phyloP scores from a whole-genome alignment of 2,888 invertebrate genomes.

The Aethes cnicana region DNA sequence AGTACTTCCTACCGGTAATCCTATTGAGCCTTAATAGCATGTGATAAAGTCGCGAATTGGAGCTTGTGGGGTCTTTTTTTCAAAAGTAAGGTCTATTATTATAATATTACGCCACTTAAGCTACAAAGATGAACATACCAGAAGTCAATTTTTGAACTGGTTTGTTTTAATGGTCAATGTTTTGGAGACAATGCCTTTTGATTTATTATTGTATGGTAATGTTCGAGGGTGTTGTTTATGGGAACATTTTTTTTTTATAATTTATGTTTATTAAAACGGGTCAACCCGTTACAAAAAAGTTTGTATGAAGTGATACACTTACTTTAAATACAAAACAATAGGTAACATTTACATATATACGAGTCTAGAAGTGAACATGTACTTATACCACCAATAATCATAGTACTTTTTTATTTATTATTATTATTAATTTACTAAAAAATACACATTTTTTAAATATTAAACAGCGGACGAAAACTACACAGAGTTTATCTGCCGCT shows the following conservation, averaged over 20 bases:
- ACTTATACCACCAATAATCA: too few relatives aligned
- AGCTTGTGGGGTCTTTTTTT: conserved; percentile 6
- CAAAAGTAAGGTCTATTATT: conserved; percentile 50
- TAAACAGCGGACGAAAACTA: too few relatives aligned
- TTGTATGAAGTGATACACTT: too few relatives aligned
- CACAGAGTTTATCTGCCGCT: too few relatives aligned
- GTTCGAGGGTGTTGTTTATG: conserved; percentile 26
- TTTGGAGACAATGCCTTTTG: conserved; percentile 50
- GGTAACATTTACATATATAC: too few relatives aligned
- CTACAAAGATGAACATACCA: conserved; percentile 55
- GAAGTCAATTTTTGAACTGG: conserved; percentile 55
- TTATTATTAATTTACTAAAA: too few relatives aligned
- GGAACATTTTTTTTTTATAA: conserved; percentile 28
- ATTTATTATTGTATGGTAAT: conserved; percentile 41
- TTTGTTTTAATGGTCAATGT: conserved; percentile 36
- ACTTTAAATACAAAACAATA: too few relatives aligned
- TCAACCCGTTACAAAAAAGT: too few relatives aligned
- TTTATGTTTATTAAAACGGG: conserved; percentile 17
- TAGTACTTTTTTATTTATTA: too few relatives aligned
- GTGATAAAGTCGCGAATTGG: conserved; percentile 5
- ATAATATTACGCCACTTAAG: conserved; percentile 59
- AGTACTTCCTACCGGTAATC: background rate
- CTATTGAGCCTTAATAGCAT: background rate
- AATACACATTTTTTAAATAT: too few relatives aligned
- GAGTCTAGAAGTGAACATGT: too few relatives aligned